These are phyloP conservation scores for Epizoanthus stellaris DNA, from an alignment of 92 coral and sea anemone genomes.

Conservation along the genomic window DNA sequence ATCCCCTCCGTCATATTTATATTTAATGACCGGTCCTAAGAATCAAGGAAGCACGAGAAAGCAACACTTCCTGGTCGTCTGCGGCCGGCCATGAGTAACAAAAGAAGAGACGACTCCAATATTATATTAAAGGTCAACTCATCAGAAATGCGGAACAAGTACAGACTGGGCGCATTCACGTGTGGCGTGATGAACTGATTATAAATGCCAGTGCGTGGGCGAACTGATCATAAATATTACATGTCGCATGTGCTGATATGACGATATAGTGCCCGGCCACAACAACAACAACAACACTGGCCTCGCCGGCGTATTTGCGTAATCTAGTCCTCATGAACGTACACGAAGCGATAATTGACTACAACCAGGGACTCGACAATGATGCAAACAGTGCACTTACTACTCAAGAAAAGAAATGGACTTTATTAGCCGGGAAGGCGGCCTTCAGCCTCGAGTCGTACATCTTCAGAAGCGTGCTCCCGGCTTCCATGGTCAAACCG, in stretches of 20 bases:
- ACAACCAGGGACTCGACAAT: conserved; percentile 1
- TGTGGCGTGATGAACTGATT: neutral
- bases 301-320: neutral
- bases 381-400: neutral
- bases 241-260: neutral
- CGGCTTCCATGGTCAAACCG: conserved; percentile 56
- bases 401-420: conserved; percentile 61
- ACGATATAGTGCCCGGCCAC: neutral
- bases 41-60: neutral
- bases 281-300: conserved; percentile 19
- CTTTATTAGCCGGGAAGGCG: conserved; percentile 65
- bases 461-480: conserved; percentile 64
- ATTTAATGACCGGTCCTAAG: too few relatives aligned
- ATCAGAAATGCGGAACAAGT: neutral
- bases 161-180: neutral
- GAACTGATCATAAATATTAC: neutral
- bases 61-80: neutral
- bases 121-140: neutral
- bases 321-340: conserved; percentile 17
- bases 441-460: conserved; percentile 61
- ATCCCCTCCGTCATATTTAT: too few relatives aligned
- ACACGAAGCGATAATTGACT: conserved; percentile 4
- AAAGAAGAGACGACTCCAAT: neutral
- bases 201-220: neutral
- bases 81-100: neutral